Percentiles rank a stretch among this genome's conserved stretches.
These are phyloP conservation scores for Dendrolimus houi DNA, from an alignment of 2,888 invertebrate species.

Conservation along the genomic window DNA sequence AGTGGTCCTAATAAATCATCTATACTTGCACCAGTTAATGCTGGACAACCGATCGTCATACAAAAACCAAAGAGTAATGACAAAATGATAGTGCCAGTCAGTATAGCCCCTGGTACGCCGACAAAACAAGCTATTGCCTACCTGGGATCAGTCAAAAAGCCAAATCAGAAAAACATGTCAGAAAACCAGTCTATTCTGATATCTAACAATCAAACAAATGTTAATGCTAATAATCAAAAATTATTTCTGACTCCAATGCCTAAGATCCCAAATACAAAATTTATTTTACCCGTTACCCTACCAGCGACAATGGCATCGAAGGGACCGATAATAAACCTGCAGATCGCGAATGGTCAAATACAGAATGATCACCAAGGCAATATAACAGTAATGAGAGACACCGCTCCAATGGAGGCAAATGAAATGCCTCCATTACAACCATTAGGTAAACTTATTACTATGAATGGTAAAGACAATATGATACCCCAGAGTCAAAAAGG, in stretches of 20 bases:
- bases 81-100: conserved; percentile 69
- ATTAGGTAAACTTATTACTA: conserved; percentile 38
- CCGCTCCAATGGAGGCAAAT: conserved; percentile 36
- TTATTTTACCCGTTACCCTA: conserved; percentile 67
- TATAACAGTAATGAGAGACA: conserved; percentile 77
- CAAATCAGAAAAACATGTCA: conserved; percentile 42
- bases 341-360: conserved; percentile 80
- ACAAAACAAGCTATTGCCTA: conserved; percentile 72
- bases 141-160: conserved; percentile 74
- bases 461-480: conserved; percentile 50
- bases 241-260: conserved; percentile 77
- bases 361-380: conserved; percentile 78
- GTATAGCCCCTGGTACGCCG: conserved; percentile 49
- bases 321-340: conserved; percentile 79
- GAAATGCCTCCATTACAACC: conserved; percentile 67
- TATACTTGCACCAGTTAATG: conserved; percentile 53
- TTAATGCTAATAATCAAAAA: conserved; percentile 67
- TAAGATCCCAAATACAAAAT: conserved; percentile 73
- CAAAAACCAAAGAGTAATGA: conserved; percentile 71
- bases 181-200: conserved; percentile 66
- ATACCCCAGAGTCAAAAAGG: conserved; percentile 42
- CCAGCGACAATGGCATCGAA: conserved; percentile 75
- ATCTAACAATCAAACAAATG: conserved; percentile 59
- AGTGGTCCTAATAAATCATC: conserved; percentile 51
- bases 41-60: conserved; percentile 72